These are phyloP conservation scores for Amphimedon queenslandica DNA, from an alignment of 37 sponge, comb jelly and placozoan species.

Conservation along the genomic window DNA sequence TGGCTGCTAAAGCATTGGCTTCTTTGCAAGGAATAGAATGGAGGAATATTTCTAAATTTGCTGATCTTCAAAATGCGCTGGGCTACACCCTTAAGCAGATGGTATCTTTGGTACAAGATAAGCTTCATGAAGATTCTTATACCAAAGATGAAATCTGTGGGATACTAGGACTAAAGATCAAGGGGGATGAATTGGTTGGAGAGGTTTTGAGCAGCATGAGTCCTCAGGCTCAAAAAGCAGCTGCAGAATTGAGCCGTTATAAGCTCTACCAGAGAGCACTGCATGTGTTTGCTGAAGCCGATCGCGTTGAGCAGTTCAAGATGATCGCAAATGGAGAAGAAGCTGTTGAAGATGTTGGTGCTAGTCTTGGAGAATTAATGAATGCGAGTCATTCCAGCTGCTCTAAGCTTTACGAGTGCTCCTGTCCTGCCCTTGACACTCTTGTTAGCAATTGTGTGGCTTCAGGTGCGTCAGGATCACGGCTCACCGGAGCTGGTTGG, in stretches of 20 bases:
- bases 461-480: constrained; percentile 83
- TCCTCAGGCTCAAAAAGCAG: neutral
- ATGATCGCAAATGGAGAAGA: constrained; percentile 35
- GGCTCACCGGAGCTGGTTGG: constrained; percentile 98
- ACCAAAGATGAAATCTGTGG: constrained; percentile 71
- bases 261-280: constrained; percentile 76
- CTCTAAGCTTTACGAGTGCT: constrained; percentile 82
- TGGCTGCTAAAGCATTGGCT: constrained; percentile 81
- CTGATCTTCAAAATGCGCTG: constrained; percentile 39
- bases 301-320: constrained; percentile 67
- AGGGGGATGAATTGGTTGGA: constrained; percentile 29
- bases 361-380: constrained; percentile 83
- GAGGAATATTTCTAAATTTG: constrained; percentile 49
- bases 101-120: constrained; percentile 55
- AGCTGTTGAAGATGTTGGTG: constrained; percentile 15
- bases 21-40: constrained; percentile 64
- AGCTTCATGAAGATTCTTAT: constrained; percentile 72
- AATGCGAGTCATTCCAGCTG: constrained; percentile 89
- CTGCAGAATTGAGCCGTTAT: constrained; percentile 47
- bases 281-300: constrained; percentile 87
- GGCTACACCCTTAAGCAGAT: constrained; percentile 43
- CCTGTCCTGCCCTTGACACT: constrained; percentile 75
- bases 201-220: constrained; percentile 40
- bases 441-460: constrained; percentile 57
- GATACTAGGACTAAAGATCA: constrained; percentile 57